Conservation (phyloP, 2,113 vertebrate species). For the Callospermophilus lateralis region DNA sequence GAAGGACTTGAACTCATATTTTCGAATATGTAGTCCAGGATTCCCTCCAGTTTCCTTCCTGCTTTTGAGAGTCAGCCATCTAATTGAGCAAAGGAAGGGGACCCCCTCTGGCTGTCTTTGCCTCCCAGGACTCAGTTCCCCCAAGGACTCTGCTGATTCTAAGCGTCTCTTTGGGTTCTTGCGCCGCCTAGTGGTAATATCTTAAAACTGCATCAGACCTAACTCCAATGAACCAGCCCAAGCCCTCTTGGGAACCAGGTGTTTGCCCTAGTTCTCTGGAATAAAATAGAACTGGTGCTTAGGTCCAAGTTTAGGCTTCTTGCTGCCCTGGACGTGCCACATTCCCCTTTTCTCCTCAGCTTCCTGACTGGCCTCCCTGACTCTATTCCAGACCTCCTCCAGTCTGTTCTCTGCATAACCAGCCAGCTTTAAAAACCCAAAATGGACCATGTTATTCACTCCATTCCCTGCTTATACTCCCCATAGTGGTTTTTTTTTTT, state of each 20-base stretch:
- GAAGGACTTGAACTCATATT: background rate
- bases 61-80: background rate
- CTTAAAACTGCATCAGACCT: slow-evolving; percentile 13
- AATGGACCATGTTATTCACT: background rate
- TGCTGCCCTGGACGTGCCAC: background rate
- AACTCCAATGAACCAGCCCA: background rate
- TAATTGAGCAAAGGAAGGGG: no score
- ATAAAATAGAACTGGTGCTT: background rate
- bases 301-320: background rate
- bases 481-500: no score
- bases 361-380: background rate
- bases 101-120: background rate
- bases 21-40: background rate
- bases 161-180: background rate
- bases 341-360: background rate
- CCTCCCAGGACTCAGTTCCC: background rate
- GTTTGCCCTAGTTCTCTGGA: background rate
- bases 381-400: background rate
- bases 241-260: background rate
- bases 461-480: background rate
- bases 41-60: background rate
- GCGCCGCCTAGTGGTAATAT: slow-evolving; percentile 54
- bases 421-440: background rate
- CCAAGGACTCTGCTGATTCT: background rate
- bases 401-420: background rate